Percentiles rank a stretch among this genome's conserved stretches.
phyloP scores from a whole-genome alignment of 2,113 vertebrate genomes.

The Istiophorus platypterus region DNA sequence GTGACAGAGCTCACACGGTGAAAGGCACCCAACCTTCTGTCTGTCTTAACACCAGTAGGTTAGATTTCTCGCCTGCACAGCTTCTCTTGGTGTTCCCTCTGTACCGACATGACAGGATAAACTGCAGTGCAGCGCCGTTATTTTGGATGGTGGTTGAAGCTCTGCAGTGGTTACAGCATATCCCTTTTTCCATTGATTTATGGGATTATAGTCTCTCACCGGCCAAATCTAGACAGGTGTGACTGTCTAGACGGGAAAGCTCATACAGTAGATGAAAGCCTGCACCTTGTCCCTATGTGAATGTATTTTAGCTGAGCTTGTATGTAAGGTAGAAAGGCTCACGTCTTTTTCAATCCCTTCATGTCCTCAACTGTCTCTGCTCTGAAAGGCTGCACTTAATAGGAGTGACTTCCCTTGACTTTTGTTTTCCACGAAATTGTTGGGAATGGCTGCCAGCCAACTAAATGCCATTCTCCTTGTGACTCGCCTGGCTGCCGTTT shows the following conservation, averaged over 20 bases:
- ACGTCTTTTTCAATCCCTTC: not conserved
- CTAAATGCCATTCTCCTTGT: slow-evolving; percentile 50
- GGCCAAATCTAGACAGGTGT: slow-evolving; percentile 59
- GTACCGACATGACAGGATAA: slow-evolving; percentile 53
- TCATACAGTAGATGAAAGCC: slow-evolving; percentile 11
- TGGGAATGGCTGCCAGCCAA: slow-evolving; percentile 47
- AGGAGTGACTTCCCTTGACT: slow-evolving; percentile 21
- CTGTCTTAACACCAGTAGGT: slow-evolving; percentile 60
- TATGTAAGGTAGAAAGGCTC: not conserved
- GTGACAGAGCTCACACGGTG: slow-evolving; percentile 54
- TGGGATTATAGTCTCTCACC: slow-evolving; percentile 46
- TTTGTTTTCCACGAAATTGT: slow-evolving; percentile 56
- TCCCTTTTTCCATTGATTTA: slow-evolving; percentile 63
- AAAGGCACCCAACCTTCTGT: slow-evolving; percentile 62
- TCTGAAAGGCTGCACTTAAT: slow-evolving; percentile 16
- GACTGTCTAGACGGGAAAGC: slow-evolving; percentile 51
- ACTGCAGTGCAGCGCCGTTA: slow-evolving; percentile 62
- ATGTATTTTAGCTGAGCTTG: slow-evolving; percentile 1
- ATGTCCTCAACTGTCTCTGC: slow-evolving; percentile 21
- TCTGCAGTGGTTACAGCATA: slow-evolving; percentile 57
- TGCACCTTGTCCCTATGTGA: slow-evolving; percentile 4
- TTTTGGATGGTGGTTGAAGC: slow-evolving; percentile 33
- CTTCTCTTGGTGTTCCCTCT: slow-evolving; percentile 53
- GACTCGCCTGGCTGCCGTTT: slow-evolving; percentile 20
- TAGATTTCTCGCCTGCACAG: slow-evolving; percentile 45